A percentile compares a stretch with the other conserved stretches of the same genome.
These are phyloP conservation scores for Malurus alboscapulatus DNA, from an alignment of 2,113 vertebrate species.

Conservation along the genomic window DNA sequence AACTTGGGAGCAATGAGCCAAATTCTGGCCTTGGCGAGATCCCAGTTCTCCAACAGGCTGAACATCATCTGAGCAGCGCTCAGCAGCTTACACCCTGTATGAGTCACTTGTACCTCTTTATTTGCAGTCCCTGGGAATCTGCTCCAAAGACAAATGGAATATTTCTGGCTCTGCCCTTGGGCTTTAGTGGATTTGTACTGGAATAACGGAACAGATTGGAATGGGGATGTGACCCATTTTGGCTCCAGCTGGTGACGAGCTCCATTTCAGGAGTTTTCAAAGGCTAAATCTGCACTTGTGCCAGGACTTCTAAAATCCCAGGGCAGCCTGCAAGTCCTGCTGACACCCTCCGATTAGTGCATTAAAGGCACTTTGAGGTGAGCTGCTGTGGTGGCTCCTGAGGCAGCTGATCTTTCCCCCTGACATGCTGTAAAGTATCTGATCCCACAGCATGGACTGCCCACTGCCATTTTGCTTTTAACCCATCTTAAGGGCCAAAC, in stretches of 20 bases:
- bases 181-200: not conserved
- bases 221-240: conserved; percentile 11
- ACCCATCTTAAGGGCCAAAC: not conserved
- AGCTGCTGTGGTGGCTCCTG: not conserved
- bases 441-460: not conserved
- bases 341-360: not conserved
- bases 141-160: not conserved
- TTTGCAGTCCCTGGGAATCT: not conserved
- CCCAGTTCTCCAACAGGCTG: not conserved
- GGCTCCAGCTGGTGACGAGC: not conserved
- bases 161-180: conserved; percentile 24
- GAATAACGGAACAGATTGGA: not conserved
- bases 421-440: not conserved
- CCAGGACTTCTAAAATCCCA: not conserved
- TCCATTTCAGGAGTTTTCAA: not conserved
- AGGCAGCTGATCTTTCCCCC: not conserved
- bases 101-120: conserved; percentile 41
- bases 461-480: not conserved
- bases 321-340: not conserved
- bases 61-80: conserved; percentile 7
- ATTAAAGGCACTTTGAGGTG: not conserved
- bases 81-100: not conserved
- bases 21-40: conserved; percentile 8
- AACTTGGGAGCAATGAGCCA: not conserved
- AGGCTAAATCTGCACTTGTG: not conserved